Evolutionary conservation across 1,140 invertebrate genomes (phyloP).

Genomic region (Phymastichus coffea): DNA sequence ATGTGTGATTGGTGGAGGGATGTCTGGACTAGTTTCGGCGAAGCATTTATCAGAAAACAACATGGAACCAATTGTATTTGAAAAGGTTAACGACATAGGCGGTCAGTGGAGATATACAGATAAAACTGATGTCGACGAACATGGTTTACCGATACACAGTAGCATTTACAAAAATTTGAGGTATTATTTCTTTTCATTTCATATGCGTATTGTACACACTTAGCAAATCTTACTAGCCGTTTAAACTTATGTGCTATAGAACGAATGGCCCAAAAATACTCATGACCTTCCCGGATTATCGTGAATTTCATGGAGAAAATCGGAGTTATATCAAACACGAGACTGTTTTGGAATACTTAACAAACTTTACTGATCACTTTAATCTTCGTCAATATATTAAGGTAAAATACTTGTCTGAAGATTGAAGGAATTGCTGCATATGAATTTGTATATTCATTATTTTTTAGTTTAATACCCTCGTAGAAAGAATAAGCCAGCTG

Average conservation of each 20-base stretch:
- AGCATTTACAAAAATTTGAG: slow-evolving; percentile 70
- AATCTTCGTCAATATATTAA: slow-evolving; percentile 58
- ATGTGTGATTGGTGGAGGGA: slow-evolving; percentile 76
- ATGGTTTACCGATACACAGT: slow-evolving; percentile 64
- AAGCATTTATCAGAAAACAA: slow-evolving; percentile 54
- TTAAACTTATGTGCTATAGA: no score
- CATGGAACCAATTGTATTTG: slow-evolving; percentile 33
- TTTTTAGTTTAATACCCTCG: slow-evolving; percentile 43
- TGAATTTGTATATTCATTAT: no score
- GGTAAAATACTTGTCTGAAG: no score
- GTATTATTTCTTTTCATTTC: slow-evolving; percentile 58
- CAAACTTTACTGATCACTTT: slow-evolving; percentile 62
- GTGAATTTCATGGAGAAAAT: slow-evolving; percentile 51
- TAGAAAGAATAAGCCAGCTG: slow-evolving; percentile 42
- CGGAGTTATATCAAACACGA: slow-evolving; percentile 61
- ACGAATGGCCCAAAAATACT: slow-evolving; percentile 77
- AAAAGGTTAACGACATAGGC: slow-evolving; percentile 65
- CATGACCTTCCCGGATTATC: slow-evolving; percentile 73
- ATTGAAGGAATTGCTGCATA: no score
- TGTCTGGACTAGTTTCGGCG: slow-evolving; percentile 70
- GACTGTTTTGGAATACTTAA: slow-evolving; percentile 66
- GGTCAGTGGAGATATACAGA: slow-evolving; percentile 73
- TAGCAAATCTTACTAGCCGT: no score
- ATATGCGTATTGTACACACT: no score
- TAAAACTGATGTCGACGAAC: slow-evolving; percentile 57